Evolutionary conservation across 2,113 vertebrate species (phyloP), one percentile per base, ranked within the genome.

Genomic region (Cathartes aura): DNA sequence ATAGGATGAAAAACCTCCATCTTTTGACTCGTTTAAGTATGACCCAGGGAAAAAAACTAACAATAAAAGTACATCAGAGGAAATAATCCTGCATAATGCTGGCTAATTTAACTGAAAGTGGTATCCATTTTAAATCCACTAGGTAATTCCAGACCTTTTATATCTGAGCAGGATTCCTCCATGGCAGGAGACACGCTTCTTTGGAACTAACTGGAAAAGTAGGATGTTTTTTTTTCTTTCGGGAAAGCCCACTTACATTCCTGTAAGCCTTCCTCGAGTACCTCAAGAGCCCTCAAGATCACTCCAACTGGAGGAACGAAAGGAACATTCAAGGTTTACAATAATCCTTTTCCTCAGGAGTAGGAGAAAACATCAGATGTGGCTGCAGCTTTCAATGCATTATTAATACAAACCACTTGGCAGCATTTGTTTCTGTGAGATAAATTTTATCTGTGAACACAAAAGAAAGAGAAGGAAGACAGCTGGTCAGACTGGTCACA

Each of bases 401-500:
- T 84, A 92, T 84, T 92, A 83, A 72, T 88, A 75, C 22, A 63
- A 87, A 89, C 58, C 45, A 60, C 55, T 86, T 87, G 55, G n/a
- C 58, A 73, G 64, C 23, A 29, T 90, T 89, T 81, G 26, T 71
- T 88, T 93, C 52, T 67, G 38, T 74, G 74, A 91, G 80, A 93
- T 79, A 91, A 96, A 96, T 94, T 70, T 67, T 60, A 95, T 23
- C n/a, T 90, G 73, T 38, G 56, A 70, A 76, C 38, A 92, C 47
- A 90, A 85, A 90, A 53, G 45, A 81, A 63, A 70, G 58, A 42
- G 66, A 86, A 42, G n/a, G 45, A 93, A 95, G 70, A 48, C 96
- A 97, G 67, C 70, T 89, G 87, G 81, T 97, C 91, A 96, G 50
- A 83, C 56, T 93, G 92, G 82, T 89, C 78, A n/a, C 27, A 63